phyloP scores from a whole-genome alignment of 2,888 invertebrate species.

The Carterocephalus palaemon region DNA sequence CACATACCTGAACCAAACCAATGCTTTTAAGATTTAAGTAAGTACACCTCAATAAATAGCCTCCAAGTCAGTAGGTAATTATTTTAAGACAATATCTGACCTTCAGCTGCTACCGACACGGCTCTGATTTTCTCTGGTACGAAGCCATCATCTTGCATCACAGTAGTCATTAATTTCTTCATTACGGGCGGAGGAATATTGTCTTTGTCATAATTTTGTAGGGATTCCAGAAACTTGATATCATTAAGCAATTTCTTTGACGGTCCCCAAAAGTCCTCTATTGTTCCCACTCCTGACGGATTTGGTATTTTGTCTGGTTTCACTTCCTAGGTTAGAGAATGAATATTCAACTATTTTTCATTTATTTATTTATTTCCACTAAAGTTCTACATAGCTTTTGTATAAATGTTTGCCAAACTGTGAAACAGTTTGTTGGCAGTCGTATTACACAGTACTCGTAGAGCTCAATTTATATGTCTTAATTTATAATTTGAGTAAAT shows the following conservation, averaged over 20 bases:
- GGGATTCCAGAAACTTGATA: constrained; percentile 92
- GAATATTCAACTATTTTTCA: constrained; percentile 22
- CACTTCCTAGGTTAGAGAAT: no score
- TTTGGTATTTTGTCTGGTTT: constrained; percentile 93
- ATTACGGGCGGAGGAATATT: constrained; percentile 92
- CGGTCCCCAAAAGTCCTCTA: constrained; percentile 96
- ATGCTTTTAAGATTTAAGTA: no score
- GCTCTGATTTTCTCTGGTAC: constrained; percentile 93
- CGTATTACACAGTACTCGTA: no score
- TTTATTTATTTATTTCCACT: no score
- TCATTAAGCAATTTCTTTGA: constrained; percentile 93
- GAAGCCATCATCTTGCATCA: constrained; percentile 90
- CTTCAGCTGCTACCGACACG: constrained; percentile 94
- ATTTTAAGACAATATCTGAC: constrained; percentile 53
- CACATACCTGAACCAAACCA: constrained; percentile 89
- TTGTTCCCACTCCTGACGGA: constrained; percentile 88
- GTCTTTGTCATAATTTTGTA: constrained; percentile 95
- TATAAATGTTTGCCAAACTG: no score
- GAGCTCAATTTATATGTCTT: no score
- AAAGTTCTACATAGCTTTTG: neutral
- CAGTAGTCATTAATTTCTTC: constrained; percentile 88
- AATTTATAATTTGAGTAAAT: no score
- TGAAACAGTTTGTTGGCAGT: no score
- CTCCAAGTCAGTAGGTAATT: neutral
- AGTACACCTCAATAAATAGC: constrained; percentile 1